Conservation (phyloP, 92 coral and sea anemone species). For the Phenganax subtilis region DNA sequence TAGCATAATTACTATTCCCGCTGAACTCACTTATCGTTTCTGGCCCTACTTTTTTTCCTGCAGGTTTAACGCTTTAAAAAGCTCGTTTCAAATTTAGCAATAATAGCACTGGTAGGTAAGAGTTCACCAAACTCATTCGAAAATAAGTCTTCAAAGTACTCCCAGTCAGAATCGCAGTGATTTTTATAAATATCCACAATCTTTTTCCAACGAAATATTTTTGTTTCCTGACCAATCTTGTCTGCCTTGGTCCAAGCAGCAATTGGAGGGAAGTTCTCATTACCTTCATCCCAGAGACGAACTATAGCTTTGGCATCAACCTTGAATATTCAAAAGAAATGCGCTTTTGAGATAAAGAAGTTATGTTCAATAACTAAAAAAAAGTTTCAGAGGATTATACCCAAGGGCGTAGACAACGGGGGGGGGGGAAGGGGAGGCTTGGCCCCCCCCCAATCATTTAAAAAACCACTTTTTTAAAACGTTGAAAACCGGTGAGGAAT, state of each 20-base stretch:
- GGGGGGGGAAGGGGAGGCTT: too few relatives aligned
- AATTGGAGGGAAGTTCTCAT: constrained; percentile 82
- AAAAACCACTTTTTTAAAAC: too few relatives aligned
- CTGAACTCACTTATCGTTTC: too few relatives aligned
- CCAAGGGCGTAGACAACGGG: too few relatives aligned
- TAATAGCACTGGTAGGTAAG: constrained; percentile 81
- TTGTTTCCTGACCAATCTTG: constrained; percentile 95
- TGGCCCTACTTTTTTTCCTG: too few relatives aligned
- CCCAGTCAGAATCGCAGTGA: constrained; percentile 90
- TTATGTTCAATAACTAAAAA: background rate
- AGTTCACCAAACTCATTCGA: constrained; percentile 79
- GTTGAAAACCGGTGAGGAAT: too few relatives aligned
- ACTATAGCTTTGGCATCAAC: constrained; percentile 96
- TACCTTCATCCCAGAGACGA: constrained; percentile 89
- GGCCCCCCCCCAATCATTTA: too few relatives aligned
- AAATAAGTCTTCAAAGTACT: constrained; percentile 75
- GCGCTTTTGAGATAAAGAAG: too few relatives aligned
- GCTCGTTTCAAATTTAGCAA: constrained; percentile 74
- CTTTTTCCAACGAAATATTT: constrained; percentile 97
- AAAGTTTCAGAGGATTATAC: too few relatives aligned
- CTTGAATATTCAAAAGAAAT: too few relatives aligned
- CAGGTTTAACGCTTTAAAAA: constrained; percentile 20
- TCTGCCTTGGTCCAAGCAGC: constrained; percentile 91
- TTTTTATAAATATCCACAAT: constrained; percentile 91
- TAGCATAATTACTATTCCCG: too few relatives aligned